Evolutionary conservation across 2,113 vertebrate species (phyloP), one percentile per base, ranked within the genome.

Genomic region (Eurypyga helias): DNA sequence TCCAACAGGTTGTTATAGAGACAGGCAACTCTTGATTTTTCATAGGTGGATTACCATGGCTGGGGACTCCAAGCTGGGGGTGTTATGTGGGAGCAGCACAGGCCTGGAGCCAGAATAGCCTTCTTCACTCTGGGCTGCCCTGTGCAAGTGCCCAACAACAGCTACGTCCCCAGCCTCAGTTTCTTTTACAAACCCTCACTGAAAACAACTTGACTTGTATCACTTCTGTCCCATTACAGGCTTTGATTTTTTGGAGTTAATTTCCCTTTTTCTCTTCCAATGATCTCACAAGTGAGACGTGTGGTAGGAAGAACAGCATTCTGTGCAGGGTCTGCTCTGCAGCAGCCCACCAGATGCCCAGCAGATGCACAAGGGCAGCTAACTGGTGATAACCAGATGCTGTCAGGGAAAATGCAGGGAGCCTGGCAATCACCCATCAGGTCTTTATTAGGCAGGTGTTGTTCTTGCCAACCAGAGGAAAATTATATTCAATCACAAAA

Each of bases 131-230:
- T 46, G 25, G 17, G 11, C 9, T 43, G 23, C n/a, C 34, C 9
- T 26, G 7, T 54, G 18, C 5, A 0, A 71, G n/a, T 69, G 43
- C 26, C 58, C 36, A 29, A 0, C 0, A 10, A 49, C 14, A 45
- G 10, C 41, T 60, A 46, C 12, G 10, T 31, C 25, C 29, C 34
- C 0, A 0, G 13, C 4, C 33, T 76, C 62, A 31, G 8, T 34
- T 92, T 87, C 33, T 17, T 34, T 84, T 88, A 61, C 14, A 75
- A 41, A 75, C 29, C 33, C 7, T 51, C 34, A 51, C 1, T 0
- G 0, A 7, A 67, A 34, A 76, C 9, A 41, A n/a, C 9, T 33
- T 28, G 5, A 73, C 9, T 64, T 73, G 3, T 13, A 64, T 31
- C 31, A 11, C 11, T 52, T 78, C 46, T 52, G 17, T 38, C 23